Evolutionary conservation across 2,797 vertebrate genomes (phyloP).

Genomic region (Phataginus tetradactyla): DNA sequence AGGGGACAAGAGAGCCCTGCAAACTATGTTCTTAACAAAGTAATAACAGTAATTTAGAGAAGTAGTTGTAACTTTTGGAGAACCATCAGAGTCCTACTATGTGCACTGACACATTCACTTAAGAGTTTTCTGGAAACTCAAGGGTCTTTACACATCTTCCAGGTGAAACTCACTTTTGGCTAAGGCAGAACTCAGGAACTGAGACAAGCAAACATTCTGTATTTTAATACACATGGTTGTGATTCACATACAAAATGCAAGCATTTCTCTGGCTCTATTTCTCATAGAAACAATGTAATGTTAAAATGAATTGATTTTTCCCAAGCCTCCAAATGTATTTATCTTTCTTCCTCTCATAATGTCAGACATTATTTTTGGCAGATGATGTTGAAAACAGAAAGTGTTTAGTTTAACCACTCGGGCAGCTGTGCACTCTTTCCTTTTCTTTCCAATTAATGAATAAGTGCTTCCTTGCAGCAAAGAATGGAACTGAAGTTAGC

Average conservation of each 20-base stretch:
- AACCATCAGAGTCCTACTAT: neutral
- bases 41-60: neutral
- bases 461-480: conserved; percentile 54
- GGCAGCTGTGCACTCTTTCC: conserved; percentile 59
- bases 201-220: neutral
- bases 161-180: conserved; percentile 30
- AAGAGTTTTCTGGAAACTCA: conserved; percentile 25
- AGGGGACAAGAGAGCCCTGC: too few relatives aligned
- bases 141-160: neutral
- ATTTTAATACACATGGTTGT: neutral
- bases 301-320: conserved; percentile 56
- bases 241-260: neutral
- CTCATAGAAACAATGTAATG: conserved; percentile 31
- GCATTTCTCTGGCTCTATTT: neutral
- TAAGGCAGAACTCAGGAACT: conserved; percentile 28
- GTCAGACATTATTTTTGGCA: conserved; percentile 50
- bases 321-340: conserved; percentile 49
- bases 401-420: conserved; percentile 51
- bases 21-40: neutral
- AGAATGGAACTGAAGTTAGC: conserved; percentile 56
- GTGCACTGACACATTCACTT: neutral
- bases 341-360: conserved; percentile 24
- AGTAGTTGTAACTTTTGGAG: neutral
- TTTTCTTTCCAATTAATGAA: conserved; percentile 65
- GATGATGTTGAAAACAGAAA: conserved; percentile 56